A percentile compares a stretch with the other conserved stretches of the same genome.
Evolutionary conservation across 2,888 invertebrate genomes (phyloP).

Genomic region (Sisyra terminalis): DNA sequence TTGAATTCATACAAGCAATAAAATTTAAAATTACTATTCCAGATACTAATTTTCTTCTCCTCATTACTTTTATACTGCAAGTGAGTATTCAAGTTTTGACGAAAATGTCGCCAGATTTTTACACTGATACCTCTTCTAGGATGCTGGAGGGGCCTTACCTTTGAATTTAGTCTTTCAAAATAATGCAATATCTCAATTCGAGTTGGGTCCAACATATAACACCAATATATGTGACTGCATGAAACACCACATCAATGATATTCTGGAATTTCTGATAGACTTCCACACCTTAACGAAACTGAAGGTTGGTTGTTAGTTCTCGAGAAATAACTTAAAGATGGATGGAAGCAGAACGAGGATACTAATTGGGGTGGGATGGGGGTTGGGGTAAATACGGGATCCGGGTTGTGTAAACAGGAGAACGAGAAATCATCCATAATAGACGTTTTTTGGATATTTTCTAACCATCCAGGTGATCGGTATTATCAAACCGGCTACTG

Average conservation of each 20-base stretch:
- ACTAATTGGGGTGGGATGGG: too few species aligned
- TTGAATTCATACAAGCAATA: constrained; percentile 87
- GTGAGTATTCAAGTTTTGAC: constrained; percentile 23
- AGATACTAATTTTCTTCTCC: constrained; percentile 82
- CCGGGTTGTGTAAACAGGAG: too few species aligned
- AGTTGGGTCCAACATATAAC: constrained; percentile 37
- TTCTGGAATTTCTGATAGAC: constrained; percentile 88
- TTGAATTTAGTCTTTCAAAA: constrained; percentile 53
- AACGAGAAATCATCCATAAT: too few species aligned
- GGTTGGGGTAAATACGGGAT: too few species aligned
- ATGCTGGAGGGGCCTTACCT: constrained; percentile 77
- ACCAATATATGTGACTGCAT: constrained; percentile 91
- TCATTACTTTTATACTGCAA: constrained; percentile 78
- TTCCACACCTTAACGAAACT: constrained; percentile 93
- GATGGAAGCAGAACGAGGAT: too few species aligned
- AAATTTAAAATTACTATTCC: constrained; percentile 91
- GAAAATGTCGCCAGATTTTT: too few species aligned
- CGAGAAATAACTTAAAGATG: too few species aligned
- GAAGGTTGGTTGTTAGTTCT: constrained; percentile 43
- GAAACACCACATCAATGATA: constrained; percentile 79
- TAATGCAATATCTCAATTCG: constrained; percentile 22
- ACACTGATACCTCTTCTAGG: too few species aligned
- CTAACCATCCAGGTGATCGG: too few species aligned
- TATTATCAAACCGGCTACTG: too few species aligned
- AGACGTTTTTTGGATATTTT: too few species aligned